Base-by-base conservation (phyloP, 2,113 vertebrate species). In the Leucopsar rothschildi region DNA sequence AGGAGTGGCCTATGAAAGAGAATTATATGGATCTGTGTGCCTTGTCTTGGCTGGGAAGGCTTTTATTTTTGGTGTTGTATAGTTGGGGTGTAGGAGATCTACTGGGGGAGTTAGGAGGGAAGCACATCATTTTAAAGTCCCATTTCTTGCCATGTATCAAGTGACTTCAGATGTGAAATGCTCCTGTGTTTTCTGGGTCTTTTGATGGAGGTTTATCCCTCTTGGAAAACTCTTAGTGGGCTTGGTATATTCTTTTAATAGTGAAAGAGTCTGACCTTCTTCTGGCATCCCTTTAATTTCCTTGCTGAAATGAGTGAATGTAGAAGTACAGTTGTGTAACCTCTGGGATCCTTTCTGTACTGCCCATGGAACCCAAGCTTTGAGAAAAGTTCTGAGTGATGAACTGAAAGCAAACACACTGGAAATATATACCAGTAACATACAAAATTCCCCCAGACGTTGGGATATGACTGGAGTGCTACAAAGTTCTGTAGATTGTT, bases 101-200 rank as follows among this genome's bases (percentile, higher is more conserved):
- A 1, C 42, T 65, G 29, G 12, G 23, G 19, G 10, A 84, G 3
- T 64, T 16, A 53, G 12, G 9, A 33, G 40, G 15, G 22, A 83
- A 20, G 3, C 1, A 21, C 17, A 19, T 28, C 0, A 0, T 13
- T 33, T 77, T 45, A 42, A n/a, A 57, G 18, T 24, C 11, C 24
- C 6, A 3, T 77, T 56, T 21, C 9, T 72, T 73, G 5, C 12
- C 19, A 15, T 63, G 11, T 4, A 6, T 52, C 8, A 10, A 52
- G 27, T 75, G 27, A 33, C 27, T 82, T 75, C 29, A 64, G 21
- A 21, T 57, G 22, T 65, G 68, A 37, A 83, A 77, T 19, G 28
- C 10, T 80, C 12, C 45, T 18, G 22, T 64, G 44, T 21, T 90
- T 88, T 83, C 50, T 81, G 37, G 8, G 59, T 61, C 24, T 79